A percentile compares a stretch with the other conserved stretches of the same genome.
These are phyloP conservation scores for Camponotus fellah DNA, from an alignment of 2,888 invertebrate species.

Conservation along the genomic window DNA sequence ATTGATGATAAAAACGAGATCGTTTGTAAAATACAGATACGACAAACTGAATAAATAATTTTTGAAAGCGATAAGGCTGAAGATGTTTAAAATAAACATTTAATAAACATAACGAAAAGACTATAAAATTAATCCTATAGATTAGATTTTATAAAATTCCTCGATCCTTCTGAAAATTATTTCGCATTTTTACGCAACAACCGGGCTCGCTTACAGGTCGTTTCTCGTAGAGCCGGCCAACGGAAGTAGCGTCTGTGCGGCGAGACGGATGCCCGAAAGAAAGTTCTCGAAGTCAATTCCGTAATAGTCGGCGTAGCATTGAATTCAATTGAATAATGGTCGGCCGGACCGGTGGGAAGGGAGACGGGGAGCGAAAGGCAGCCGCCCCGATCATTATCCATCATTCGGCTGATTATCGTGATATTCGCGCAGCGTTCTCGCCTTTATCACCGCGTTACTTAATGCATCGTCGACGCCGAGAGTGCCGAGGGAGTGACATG, in stretches of 20 bases:
- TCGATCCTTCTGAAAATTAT: not conserved
- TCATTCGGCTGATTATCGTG: constrained; percentile 81
- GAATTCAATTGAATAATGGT: constrained; percentile 86
- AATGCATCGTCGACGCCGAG: constrained; percentile 69
- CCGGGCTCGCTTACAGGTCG: constrained; percentile 38
- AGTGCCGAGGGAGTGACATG: constrained; percentile 72
- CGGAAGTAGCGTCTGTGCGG: constrained; percentile 79
- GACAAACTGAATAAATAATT: not conserved
- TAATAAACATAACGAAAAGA: not conserved
- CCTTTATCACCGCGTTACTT: constrained; percentile 79
- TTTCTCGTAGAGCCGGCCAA: constrained; percentile 62
- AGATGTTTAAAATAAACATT: not conserved
- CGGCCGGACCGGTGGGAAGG: constrained; percentile 56
- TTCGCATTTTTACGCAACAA: not conserved
- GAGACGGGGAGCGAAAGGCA: constrained; percentile 79
- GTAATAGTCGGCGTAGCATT: constrained; percentile 85
- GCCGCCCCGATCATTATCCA: constrained; percentile 84
- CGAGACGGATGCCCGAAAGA: constrained; percentile 84
- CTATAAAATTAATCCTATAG: not conserved
- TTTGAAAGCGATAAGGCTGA: not conserved
- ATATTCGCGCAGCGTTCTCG: constrained; percentile 81
- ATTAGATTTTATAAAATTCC: not conserved
- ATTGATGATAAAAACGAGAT: not conserved
- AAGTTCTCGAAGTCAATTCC: constrained; percentile 86
- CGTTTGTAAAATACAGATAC: not conserved